A percentile compares a stretch with the other conserved stretches of the same genome.
These are phyloP conservation scores for Nemurella pictetii DNA, from an alignment of 2,888 invertebrate species.

Conservation along the genomic window DNA sequence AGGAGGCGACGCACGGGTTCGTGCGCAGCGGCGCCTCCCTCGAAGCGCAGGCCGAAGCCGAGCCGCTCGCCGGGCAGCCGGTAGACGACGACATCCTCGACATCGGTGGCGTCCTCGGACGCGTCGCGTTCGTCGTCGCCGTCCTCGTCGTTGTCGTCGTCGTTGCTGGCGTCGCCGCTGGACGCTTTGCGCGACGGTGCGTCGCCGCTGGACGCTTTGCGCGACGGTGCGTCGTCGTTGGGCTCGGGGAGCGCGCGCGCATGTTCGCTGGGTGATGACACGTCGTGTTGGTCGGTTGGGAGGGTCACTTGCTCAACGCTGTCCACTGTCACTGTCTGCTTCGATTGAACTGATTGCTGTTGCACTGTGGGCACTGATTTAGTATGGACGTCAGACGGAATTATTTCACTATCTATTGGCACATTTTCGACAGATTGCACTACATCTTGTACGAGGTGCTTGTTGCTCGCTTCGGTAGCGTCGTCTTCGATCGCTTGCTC, in stretches of 20 bases:
- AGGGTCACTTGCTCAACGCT: not conserved
- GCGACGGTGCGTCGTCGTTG: not conserved
- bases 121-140: constrained; percentile 19
- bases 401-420: not conserved
- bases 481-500: not conserved
- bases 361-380: not conserved
- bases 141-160: not conserved
- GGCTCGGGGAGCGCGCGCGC: too few species aligned
- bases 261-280: too few species aligned
- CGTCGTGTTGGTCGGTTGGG: too few species aligned
- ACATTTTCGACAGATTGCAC: not conserved
- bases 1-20: constrained; percentile 80
- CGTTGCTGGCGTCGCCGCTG: not conserved
- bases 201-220: not conserved
- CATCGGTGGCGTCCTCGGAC: constrained; percentile 54
- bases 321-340: not conserved
- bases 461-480: not conserved
- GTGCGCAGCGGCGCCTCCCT: constrained; percentile 81
- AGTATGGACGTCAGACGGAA: not conserved
- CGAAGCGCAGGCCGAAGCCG: constrained; percentile 89
- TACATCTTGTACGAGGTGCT: not conserved
- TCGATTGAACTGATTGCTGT: not conserved
- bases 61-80: constrained; percentile 86
- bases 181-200: not conserved
- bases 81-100: constrained; percentile 79